phyloP scores from a whole-genome alignment of 2,797 vertebrate genomes.

The Oreochromis grahami region DNA sequence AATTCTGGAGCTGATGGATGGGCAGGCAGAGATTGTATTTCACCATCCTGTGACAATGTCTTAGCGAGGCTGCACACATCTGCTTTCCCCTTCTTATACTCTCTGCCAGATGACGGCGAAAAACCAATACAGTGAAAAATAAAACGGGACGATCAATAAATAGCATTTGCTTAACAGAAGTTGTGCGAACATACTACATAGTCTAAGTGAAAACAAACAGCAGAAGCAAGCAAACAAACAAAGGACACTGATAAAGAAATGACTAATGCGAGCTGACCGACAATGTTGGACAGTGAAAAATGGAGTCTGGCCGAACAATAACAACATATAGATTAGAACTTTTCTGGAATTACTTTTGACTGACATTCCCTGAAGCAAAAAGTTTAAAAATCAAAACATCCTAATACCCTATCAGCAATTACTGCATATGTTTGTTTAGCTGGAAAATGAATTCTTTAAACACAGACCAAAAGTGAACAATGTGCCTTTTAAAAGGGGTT shows the following conservation, averaged over 20 bases:
- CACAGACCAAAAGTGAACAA: background rate
- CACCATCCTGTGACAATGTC: background rate
- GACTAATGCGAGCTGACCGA: slow-evolving; percentile 64
- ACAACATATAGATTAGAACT: slow-evolving; percentile 56
- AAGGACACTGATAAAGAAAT: slow-evolving; percentile 55
- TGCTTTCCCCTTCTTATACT: slow-evolving; percentile 10
- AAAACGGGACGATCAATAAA: slow-evolving; percentile 18
- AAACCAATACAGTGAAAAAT: background rate
- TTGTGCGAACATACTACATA: slow-evolving; percentile 12
- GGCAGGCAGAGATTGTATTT: background rate
- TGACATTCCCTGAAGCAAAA: slow-evolving; percentile 15
- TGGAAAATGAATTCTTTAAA: background rate
- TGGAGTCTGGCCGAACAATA: slow-evolving; percentile 46
- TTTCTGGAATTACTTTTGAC: slow-evolving; percentile 15
- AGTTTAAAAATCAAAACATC: slow-evolving; percentile 16
- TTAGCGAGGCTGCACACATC: slow-evolving; percentile 3
- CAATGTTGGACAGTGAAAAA: slow-evolving; percentile 59
- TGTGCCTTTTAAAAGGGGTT: background rate
- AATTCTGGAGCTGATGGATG: slow-evolving; percentile 30
- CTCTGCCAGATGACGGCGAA: slow-evolving; percentile 7
- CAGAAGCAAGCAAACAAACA: slow-evolving; percentile 27
- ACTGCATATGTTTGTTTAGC: background rate
- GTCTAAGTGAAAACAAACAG: slow-evolving; percentile 12
- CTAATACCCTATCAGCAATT: background rate
- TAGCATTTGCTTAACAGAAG: slow-evolving; percentile 14